These are phyloP conservation scores for Malurus leucopterus DNA, from an alignment of 2,797 vertebrate species.

Conservation along the genomic window DNA sequence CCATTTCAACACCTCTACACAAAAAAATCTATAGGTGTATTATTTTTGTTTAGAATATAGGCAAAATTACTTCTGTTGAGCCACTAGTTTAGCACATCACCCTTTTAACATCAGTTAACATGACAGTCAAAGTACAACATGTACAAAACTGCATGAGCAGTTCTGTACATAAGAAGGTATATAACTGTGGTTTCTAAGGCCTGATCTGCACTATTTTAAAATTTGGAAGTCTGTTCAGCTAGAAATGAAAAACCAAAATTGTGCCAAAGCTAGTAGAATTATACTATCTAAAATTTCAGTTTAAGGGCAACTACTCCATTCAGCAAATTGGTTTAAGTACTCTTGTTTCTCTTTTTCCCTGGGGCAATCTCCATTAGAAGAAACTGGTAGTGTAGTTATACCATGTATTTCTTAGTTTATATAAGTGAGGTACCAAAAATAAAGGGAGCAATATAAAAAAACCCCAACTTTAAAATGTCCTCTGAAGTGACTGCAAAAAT, in stretches of 20 bases:
- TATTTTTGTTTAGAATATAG: background rate
- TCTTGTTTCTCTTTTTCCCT: background rate
- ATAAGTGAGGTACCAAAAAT: background rate
- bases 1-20: background rate
- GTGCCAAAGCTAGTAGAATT: background rate
- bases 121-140: background rate
- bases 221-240: background rate
- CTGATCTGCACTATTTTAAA: background rate
- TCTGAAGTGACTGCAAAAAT: background rate
- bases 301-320: background rate
- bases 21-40: background rate
- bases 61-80: background rate
- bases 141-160: background rate
- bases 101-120: background rate
- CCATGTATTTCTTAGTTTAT: background rate
- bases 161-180: background rate
- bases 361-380: background rate
- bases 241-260: background rate
- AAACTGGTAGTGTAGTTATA: background rate
- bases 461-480: background rate
- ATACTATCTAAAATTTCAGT: background rate
- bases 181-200: background rate
- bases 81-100: background rate
- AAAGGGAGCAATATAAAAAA: background rate
- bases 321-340: background rate